Base-by-base conservation (phyloP, 2,797 vertebrate genomes). In the Smutsia temminckii region DNA sequence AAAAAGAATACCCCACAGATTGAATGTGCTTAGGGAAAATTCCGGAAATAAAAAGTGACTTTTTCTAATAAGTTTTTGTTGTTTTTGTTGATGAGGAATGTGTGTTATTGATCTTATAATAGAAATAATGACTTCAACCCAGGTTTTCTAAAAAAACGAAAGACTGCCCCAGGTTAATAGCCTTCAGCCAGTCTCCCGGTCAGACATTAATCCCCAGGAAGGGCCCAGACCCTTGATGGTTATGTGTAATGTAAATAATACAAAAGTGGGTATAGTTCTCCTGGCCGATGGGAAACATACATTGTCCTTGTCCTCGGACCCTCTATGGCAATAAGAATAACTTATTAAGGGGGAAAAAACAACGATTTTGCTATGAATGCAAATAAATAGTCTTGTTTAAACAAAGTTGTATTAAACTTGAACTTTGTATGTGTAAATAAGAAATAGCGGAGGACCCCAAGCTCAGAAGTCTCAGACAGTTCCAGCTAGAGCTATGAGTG, bases 61-160 rank as follows among this genome's bases (percentile, higher is more conserved):
- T 46, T 74, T 93, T 63, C 29, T 46, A 66, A 16, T 51, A 27
- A 85, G n/a, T n/a, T 80, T 78, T 34, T 40, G 57, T 42, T 12
- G 32, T 34, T 32, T 42, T 81, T 57, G 27, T 34, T 87, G 71
- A 34, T 18, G 9, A 88, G 57, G 84, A 64, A 53, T 89, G 85
- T 92, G 46, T 88, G 92, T 80, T 96, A 95, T 95, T 96, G 94
- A 93, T 96, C 91, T 95, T 95, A 85, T 92, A 97, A 96, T 86
- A 97, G 95, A 94, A 97, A 93, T 94, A 97, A 97, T 96, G 96
- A 91, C 85, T 94, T 97, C 78, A 96, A 66, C 85, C 55, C 49
- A 92, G 80, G 87, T 97, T 97, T 96, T 96, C 92, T 96, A 66
- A 95, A 95, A 96, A 96, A 97, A 97, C 94, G 96, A 97, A 96